These are phyloP conservation scores for Lasioglossum baleicum DNA, from an alignment of 1,140 invertebrate genomes.

Conservation along the genomic window DNA sequence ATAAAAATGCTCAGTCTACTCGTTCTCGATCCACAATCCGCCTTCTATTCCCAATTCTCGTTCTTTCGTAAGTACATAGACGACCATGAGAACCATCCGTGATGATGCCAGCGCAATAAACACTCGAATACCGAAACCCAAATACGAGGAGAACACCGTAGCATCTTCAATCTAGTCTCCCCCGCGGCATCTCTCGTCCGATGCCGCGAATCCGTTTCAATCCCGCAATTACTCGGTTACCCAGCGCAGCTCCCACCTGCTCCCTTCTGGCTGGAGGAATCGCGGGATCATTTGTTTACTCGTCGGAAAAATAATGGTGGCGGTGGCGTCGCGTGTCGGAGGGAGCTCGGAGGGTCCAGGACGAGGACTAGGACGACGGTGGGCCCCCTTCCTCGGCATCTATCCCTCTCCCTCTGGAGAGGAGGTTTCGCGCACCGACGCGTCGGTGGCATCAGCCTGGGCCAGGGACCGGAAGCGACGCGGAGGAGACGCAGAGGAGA, in stretches of 20 bases:
- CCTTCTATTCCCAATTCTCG: too few relatives aligned
- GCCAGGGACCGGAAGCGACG: conserved; percentile 58
- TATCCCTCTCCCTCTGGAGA: background rate
- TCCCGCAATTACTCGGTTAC: background rate
- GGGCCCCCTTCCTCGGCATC: too few relatives aligned
- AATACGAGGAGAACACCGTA: background rate
- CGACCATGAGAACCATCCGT: too few relatives aligned
- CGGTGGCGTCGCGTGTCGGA: background rate
- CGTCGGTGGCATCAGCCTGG: conserved; percentile 41
- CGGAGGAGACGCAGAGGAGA: conserved; percentile 17
- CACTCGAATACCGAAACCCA: background rate
- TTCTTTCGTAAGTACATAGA: too few relatives aligned
- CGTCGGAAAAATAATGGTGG: background rate
- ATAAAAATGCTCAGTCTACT: too few relatives aligned
- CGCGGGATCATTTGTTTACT: background rate
- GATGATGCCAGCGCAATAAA: too few relatives aligned
- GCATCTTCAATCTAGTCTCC: too few relatives aligned
- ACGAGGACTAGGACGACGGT: too few relatives aligned
- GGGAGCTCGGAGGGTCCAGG: background rate
- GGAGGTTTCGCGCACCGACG: conserved; percentile 21
- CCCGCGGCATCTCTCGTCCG: too few relatives aligned
- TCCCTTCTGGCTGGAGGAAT: background rate
- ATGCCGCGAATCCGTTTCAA: background rate
- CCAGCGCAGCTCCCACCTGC: background rate
- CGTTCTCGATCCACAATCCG: too few relatives aligned